These are phyloP conservation scores for Limnephilus marmoratus DNA, from an alignment of 2,888 invertebrate species.

Conservation along the genomic window DNA sequence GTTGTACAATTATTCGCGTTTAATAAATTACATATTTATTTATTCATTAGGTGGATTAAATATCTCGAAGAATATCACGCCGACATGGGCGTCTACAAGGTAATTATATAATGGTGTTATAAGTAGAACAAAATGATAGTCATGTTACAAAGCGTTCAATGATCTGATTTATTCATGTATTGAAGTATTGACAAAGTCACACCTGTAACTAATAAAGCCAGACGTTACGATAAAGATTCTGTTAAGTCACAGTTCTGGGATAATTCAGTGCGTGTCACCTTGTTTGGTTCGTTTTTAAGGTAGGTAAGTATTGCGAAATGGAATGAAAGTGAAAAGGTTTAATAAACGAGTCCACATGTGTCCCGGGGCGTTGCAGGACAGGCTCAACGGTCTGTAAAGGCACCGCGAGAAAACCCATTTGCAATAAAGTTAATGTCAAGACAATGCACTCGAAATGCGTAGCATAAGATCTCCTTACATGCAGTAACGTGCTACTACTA, in stretches of 20 bases:
- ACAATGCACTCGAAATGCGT: not conserved
- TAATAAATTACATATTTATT: not conserved
- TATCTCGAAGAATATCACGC: not conserved
- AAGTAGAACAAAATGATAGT: not conserved
- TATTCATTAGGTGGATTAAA: not conserved
- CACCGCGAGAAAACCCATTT: not conserved
- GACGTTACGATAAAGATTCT: not conserved
- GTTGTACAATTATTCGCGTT: not conserved
- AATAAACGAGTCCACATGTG: constrained; percentile 46
- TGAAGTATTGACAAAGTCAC: not conserved
- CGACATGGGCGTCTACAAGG: not conserved
- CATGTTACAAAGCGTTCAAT: not conserved
- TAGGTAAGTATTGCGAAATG: not conserved
- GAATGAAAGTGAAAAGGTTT: constrained; percentile 54
- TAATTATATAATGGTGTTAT: constrained; percentile 5
- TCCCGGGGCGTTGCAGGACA: constrained; percentile 43
- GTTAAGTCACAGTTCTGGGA: not conserved
- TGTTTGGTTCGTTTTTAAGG: constrained; percentile 2
- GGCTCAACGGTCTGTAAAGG: not conserved
- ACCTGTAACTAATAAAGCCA: not conserved
- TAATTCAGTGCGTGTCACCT: not conserved
- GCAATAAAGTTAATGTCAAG: not conserved
- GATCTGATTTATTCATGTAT: not conserved
- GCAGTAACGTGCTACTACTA: too few relatives aligned
- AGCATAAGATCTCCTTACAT: not conserved